These are phyloP conservation scores for Amphipyra berbera DNA, from an alignment of 2,888 invertebrate genomes.

Conservation along the genomic window DNA sequence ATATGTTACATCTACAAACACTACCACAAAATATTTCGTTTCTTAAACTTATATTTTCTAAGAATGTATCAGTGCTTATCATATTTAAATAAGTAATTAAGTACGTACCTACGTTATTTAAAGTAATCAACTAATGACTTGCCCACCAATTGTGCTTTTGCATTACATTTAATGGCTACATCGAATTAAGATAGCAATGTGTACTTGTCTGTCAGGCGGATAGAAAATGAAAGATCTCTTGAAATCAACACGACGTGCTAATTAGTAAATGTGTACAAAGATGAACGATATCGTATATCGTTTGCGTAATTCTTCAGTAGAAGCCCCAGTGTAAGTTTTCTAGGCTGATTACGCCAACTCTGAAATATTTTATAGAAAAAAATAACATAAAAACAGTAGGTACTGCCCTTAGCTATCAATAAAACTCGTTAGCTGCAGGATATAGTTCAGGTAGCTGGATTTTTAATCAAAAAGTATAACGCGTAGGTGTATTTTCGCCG, in stretches of 20 bases:
- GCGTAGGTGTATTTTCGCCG: slow-evolving; percentile 79
- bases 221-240: slow-evolving; percentile 1
- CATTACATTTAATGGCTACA: not conserved
- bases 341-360: not conserved
- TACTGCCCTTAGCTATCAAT: not conserved
- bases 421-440: not conserved
- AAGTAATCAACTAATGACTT: slow-evolving; percentile 24
- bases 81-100: not conserved
- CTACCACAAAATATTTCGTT: no score
- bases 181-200: slow-evolving; percentile 5
- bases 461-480: slow-evolving; percentile 72
- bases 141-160: slow-evolving; percentile 14
- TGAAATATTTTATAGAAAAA: no score
- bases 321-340: not conserved
- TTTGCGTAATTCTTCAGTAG: slow-evolving; percentile 30
- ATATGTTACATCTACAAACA: slow-evolving; percentile 17
- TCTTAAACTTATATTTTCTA: not conserved
- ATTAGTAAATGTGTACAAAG: slow-evolving; percentile 25
- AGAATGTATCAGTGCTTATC: slow-evolving; percentile 3
- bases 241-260: not conserved
- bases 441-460: slow-evolving; percentile 58
- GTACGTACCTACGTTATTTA: not conserved
- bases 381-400: no score
- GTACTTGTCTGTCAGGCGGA: slow-evolving; percentile 2
- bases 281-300: slow-evolving; percentile 34